Conservation (phyloP, 2,113 vertebrate genomes). For the Emberiza fucata region DNA sequence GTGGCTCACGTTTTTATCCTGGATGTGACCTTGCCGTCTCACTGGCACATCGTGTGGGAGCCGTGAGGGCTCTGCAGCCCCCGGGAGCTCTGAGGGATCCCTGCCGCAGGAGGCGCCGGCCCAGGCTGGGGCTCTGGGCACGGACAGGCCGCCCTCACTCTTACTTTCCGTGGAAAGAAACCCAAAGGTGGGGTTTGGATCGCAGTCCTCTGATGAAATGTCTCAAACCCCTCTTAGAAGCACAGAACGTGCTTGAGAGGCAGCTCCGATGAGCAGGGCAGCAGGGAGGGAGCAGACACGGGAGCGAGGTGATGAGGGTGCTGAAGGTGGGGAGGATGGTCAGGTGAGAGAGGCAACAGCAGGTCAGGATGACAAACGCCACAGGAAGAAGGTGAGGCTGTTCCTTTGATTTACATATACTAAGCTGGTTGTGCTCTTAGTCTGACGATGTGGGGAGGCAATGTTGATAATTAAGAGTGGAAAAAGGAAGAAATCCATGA, state of each 20-base stretch:
- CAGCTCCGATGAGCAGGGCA: neutral
- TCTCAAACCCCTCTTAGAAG: neutral
- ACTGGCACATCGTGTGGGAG: accelerated
- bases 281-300: accelerated
- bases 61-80: accelerated
- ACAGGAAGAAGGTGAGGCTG: neutral
- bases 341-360: neutral
- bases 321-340: neutral
- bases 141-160: neutral
- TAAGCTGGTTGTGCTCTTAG: neutral
- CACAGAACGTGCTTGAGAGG: neutral
- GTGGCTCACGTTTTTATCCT: accelerated
- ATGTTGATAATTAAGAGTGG: neutral
- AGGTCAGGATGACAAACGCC: neutral
- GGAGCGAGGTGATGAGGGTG: neutral
- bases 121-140: accelerated
- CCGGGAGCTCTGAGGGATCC: accelerated
- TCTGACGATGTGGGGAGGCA: accelerated
- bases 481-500: neutral
- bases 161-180: neutral
- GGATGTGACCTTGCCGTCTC: accelerated
- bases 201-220: accelerated
- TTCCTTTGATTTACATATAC: neutral
- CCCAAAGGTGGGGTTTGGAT: neutral
- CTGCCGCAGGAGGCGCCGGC: neutral